These are phyloP conservation scores for Cervus canadensis DNA, from an alignment of 2,113 vertebrate genomes.

Conservation along the genomic window DNA sequence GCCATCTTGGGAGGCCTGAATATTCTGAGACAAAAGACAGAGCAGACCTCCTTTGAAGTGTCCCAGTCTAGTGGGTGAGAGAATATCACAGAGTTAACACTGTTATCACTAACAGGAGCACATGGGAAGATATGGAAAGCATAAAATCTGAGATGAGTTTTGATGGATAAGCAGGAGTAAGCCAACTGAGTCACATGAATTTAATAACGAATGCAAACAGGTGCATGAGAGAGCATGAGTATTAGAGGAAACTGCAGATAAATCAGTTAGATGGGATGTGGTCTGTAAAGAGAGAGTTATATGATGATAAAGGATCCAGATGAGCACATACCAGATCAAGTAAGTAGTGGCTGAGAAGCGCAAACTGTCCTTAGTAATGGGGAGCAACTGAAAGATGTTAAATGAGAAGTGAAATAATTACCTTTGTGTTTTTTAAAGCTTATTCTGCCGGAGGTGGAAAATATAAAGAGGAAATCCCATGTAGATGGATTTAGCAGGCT, in stretches of 20 bases:
- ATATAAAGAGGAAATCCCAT: background rate
- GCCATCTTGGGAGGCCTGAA: background rate
- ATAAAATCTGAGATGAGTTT: background rate
- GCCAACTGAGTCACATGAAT: background rate
- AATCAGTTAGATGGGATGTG: background rate
- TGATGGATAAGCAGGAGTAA: background rate
- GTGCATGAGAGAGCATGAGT: background rate
- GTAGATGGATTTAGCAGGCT: background rate
- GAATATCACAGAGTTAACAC: background rate
- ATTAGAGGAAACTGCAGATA: background rate
- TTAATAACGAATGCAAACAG: background rate
- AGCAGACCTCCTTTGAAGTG: background rate
- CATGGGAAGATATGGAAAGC: background rate
- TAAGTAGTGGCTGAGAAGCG: background rate
- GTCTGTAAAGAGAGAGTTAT: background rate
- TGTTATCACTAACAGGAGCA: background rate
- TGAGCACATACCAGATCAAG: background rate
- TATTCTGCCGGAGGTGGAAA: background rate
- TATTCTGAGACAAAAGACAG: background rate
- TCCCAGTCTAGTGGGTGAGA: background rate
- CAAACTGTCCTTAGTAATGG: background rate
- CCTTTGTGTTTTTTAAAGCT: background rate
- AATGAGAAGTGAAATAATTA: background rate
- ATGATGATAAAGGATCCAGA: background rate
- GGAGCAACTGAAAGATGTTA: background rate